These are phyloP conservation scores for Prionace glauca DNA, from an alignment of 2,797 vertebrate species.

Conservation along the genomic window DNA sequence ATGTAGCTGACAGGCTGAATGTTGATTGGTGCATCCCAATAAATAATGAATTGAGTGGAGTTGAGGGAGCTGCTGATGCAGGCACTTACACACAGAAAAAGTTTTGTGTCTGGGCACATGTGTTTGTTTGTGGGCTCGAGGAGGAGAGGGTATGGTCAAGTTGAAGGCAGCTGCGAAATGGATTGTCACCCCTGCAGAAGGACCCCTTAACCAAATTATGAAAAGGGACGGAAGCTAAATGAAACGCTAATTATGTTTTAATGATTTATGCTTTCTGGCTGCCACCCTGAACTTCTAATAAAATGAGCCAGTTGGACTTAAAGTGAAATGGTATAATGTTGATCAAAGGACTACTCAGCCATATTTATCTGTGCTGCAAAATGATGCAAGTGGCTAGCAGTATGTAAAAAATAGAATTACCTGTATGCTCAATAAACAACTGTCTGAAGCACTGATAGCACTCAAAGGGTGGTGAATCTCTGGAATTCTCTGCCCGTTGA, in stretches of 20 bases:
- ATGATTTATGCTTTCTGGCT: neutral
- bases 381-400: neutral
- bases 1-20: constrained; percentile 58
- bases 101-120: neutral
- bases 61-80: constrained; percentile 46
- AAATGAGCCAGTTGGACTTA: neutral
- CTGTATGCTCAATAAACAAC: neutral
- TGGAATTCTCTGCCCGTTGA: no score
- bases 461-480: no score
- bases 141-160: neutral
- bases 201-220: neutral
- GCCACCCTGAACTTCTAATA: neutral
- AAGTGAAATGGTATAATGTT: neutral
- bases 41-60: constrained; percentile 62
- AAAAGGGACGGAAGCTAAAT: neutral
- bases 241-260: neutral
- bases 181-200: neutral
- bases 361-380: neutral
- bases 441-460: neutral
- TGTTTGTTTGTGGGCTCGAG: neutral
- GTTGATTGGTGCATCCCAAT: constrained; percentile 56
- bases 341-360: neutral
- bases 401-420: neutral
- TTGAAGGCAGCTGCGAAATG: no score
- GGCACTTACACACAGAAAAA: constrained; percentile 42